Evolutionary conservation across 2,888 invertebrate species (phyloP), one percentile per base, ranked within the genome.

Genomic region (Monoplex corrugatus): DNA sequence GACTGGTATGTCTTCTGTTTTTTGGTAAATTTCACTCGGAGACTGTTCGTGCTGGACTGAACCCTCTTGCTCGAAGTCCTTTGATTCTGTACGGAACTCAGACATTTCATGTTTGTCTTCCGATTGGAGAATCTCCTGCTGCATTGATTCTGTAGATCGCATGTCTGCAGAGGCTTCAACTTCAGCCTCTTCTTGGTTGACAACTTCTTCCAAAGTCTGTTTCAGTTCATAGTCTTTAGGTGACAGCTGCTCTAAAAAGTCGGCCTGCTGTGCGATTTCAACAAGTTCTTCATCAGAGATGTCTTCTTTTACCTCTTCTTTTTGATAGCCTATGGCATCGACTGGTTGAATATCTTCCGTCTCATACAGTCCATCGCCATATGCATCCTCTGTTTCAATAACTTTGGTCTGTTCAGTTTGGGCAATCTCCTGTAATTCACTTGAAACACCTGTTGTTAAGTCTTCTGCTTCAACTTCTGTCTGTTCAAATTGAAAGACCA

Each of bases 61-160:
- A 35, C 43, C 45, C 13, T 68, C 38, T 85, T 63, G 87, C 68
- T 63, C 50, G 68, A 32, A 63, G 84, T 28, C 89, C 91, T 35
- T 86, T 57, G 89, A 78, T 23, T 90, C 89, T 45, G 86, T 83
- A n/a, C 82, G 43, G 10, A 43, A 23, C 28, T 86, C 87, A 45
- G 45, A 87, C 57, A 83, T 88, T 57, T 40, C 38, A 38, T 82
- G 28, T 23, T 80, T 40, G 8, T 44, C 57, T 13, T 87, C 83
- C n/a, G 83, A 88, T 35, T 50, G 44, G 38, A 50, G 40, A 28
- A 80, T 82, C 16, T 86, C 82, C 35, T 87, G 38, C 23, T 87
- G 35, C 35, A 57, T 43, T 40, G 78, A 40, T 80, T 90, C 90
- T 63, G 86, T 84, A 84, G n/a, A 68, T 50, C 23, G 23, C n/a